phyloP scores from a whole-genome alignment of 2,797 vertebrate genomes.

The Cryptoblepharus egeriae region DNA sequence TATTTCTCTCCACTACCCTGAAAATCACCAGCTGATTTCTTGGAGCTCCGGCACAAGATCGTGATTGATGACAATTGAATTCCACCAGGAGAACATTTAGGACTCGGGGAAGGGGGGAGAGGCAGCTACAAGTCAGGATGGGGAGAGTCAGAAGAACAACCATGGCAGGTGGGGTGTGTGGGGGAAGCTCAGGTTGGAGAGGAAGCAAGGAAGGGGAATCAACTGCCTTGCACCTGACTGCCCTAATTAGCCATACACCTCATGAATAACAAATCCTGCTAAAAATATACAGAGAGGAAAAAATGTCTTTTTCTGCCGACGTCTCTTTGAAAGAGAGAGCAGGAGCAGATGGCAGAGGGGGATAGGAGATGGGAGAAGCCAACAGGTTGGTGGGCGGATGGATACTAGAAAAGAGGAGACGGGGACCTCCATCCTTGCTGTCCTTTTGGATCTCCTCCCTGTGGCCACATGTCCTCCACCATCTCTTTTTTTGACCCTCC shows the following conservation, averaged over 20 bases:
- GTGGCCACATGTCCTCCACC: background rate
- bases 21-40: slow-evolving; percentile 11
- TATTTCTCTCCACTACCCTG: background rate
- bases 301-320: background rate
- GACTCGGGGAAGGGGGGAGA: background rate
- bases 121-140: background rate
- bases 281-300: slow-evolving; percentile 10
- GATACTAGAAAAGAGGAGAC: background rate
- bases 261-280: slow-evolving; percentile 24
- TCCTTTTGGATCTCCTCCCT: background rate
- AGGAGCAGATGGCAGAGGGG: background rate
- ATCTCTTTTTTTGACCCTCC: background rate
- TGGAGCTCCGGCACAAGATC: background rate
- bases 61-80: slow-evolving; percentile 2
- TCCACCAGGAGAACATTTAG: background rate
- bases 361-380: background rate
- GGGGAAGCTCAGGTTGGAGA: background rate
- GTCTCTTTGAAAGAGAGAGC: background rate
- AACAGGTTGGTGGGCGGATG: background rate
- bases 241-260: slow-evolving; percentile 21
- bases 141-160: background rate
- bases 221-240: slow-evolving; percentile 12
- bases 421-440: background rate
- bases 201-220: background rate
- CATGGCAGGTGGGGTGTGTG: no score